These are phyloP conservation scores for Ditylenchus weischeri DNA, from an alignment of 2,888 invertebrate species.

Conservation along the genomic window DNA sequence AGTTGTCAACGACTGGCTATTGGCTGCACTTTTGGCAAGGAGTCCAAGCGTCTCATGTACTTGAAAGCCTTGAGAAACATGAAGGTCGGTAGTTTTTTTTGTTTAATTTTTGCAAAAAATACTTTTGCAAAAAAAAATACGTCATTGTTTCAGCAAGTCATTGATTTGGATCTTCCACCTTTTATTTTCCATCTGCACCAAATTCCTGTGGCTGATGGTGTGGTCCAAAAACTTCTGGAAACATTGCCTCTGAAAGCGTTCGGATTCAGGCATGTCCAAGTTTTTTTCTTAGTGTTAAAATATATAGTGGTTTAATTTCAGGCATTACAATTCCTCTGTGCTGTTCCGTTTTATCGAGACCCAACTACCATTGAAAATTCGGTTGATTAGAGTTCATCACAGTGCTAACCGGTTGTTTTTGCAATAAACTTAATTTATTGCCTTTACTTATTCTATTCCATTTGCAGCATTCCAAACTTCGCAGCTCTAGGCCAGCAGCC, in stretches of 20 bases:
- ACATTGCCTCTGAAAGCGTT: slow-evolving; percentile 31
- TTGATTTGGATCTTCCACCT: slow-evolving; percentile 37
- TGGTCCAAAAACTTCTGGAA: slow-evolving; percentile 30
- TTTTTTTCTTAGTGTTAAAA: neutral
- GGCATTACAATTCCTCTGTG: slow-evolving; percentile 39
- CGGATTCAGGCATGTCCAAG: slow-evolving; percentile 28
- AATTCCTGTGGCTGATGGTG: slow-evolving; percentile 31
- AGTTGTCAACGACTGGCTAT: slow-evolving; percentile 32
- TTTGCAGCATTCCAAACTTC: slow-evolving; percentile 34
- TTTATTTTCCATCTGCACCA: slow-evolving; percentile 37
- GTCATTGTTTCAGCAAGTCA: slow-evolving; percentile 20
- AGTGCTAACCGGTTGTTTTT: slow-evolving; percentile 16
- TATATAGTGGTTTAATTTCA: slow-evolving; percentile 10
- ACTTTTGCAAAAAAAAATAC: neutral
- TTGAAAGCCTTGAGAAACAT: slow-evolving; percentile 26
- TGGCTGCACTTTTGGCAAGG: slow-evolving; percentile 40
- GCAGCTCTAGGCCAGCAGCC: slow-evolving; percentile 30
- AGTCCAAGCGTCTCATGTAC: slow-evolving; percentile 29
- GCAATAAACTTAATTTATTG: no score
- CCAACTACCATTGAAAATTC: slow-evolving; percentile 35
- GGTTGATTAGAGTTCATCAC: slow-evolving; percentile 35
- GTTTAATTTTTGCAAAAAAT: neutral
- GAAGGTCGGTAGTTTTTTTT: slow-evolving; percentile 13
- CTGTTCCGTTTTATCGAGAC: slow-evolving; percentile 38
- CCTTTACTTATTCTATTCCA: no score